Evolutionary conservation across 2,113 vertebrate genomes (phyloP).

Genomic region (Dicentrarchus labrax): DNA sequence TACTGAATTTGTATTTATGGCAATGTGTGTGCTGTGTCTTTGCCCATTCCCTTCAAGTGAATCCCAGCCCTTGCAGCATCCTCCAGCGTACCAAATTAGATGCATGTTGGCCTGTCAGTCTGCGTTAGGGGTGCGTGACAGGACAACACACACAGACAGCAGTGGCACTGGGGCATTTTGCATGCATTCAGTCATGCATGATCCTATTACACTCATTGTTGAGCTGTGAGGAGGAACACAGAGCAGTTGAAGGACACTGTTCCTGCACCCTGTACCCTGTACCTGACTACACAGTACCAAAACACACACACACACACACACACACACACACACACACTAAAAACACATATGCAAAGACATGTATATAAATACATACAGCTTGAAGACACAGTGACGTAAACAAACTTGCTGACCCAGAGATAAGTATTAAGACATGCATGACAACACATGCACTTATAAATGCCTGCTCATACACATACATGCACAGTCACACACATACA

Average conservation of each 20-base stretch:
- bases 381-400: neutral
- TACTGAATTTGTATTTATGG: neutral
- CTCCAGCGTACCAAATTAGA: slow-evolving; percentile 36
- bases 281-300: neutral
- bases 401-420: neutral
- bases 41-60: slow-evolving; percentile 19
- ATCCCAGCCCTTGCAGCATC: slow-evolving; percentile 27
- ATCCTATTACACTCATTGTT: slow-evolving; percentile 61
- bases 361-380: slow-evolving; percentile 1
- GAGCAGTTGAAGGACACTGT: slow-evolving; percentile 44
- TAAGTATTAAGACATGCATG: slow-evolving; percentile 29
- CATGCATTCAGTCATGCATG: slow-evolving; percentile 62
- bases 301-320: neutral
- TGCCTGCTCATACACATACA: neutral
- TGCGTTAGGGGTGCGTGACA: slow-evolving; percentile 28
- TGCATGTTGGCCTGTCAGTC: slow-evolving; percentile 63
- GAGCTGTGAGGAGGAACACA: neutral
- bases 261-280: neutral
- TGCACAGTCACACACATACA: neutral
- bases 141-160: slow-evolving; percentile 53
- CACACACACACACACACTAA: neutral
- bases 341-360: slow-evolving; percentile 8
- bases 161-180: slow-evolving; percentile 33
- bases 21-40: slow-evolving; percentile 11
- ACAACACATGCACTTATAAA: slow-evolving; percentile 15